Evolutionary conservation across 2,797 vertebrate genomes (phyloP), one percentile per base, ranked within the genome.

Genomic region (Galaxias olidus): DNA sequence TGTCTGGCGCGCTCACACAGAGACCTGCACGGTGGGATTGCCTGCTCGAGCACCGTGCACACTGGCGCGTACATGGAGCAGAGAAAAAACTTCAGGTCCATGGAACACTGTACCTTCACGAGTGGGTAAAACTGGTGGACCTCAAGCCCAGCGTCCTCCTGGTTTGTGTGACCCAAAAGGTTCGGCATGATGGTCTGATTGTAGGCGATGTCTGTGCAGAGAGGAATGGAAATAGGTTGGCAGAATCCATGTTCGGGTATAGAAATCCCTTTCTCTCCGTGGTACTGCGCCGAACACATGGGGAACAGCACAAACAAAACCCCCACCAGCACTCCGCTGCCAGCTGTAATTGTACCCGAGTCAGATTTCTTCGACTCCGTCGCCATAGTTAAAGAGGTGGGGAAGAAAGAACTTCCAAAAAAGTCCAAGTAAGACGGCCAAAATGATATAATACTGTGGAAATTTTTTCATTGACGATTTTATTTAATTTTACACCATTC

Each of bases 1-100:
- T 96, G 95, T 4, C 95, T 88, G 1, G 95, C 95, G 1, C 95
- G 89, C 77, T 96, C 96, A 47, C 96, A 97, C 62, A 97, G 82
- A 3, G 95, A 95, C 3, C 96, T 86, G 72, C 96, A 97, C 0
- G 96, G 96, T 1, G 96, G 96, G 75, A 97, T 96, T 62, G 96
- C 96, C 83, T 95, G 95, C 84, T 99, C 97, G 71, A 99, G 89
- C 51, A 99, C 97, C 0, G 97, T 99, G 86, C 97, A 99, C 1
- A 99, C 97, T 0, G 97, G 97, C 0, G 97, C 97, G 30, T 99
- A 98, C 97, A 99, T 99, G 73, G 97, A 99, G 83, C 97, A 99
- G 0, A 99, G 88, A 84, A 99, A 99, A 87, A 99, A 99, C 89
- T 96, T 96, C 0, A 97, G 89, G 63, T 97, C 96, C 0, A 93